phyloP scores from a whole-genome alignment of 2,113 vertebrate species.

The Pseudorectes ferrugineus region DNA sequence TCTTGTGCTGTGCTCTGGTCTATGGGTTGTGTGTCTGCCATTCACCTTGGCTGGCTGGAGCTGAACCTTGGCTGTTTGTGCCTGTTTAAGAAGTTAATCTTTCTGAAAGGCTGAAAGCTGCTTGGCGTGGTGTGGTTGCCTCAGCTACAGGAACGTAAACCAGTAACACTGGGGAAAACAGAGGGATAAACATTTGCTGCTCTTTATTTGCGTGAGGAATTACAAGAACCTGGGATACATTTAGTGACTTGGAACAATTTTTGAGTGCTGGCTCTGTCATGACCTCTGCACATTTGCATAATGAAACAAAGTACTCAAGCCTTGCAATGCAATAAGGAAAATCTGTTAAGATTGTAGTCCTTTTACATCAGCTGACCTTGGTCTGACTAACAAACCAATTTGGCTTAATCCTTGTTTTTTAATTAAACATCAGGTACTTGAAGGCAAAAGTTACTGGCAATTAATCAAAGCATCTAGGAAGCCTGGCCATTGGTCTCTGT shows the following conservation, averaged over 20 bases:
- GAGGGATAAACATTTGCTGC: neutral
- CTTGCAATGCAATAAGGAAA: neutral
- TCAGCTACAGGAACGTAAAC: neutral
- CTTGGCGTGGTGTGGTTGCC: neutral
- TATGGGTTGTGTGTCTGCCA: neutral
- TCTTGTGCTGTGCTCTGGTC: neutral
- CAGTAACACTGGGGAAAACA: neutral
- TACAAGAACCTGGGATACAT: neutral
- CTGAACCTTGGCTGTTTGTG: neutral
- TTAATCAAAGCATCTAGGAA: neutral
- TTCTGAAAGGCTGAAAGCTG: neutral
- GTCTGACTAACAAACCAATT: neutral
- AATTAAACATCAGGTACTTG: neutral
- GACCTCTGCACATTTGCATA: neutral
- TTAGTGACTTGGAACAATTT: slow-evolving; percentile 20
- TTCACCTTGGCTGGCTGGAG: neutral
- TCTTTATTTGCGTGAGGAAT: neutral
- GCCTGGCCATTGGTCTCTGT: accelerated
- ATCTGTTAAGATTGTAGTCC: neutral
- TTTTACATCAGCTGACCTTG: neutral
- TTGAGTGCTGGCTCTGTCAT: neutral
- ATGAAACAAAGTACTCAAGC: neutral
- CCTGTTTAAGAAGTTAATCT: slow-evolving; percentile 30
- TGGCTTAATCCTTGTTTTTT: neutral
- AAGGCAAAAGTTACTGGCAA: neutral